A percentile compares a stretch with the other conserved stretches of the same genome.
Evolutionary conservation across 2,888 invertebrate genomes (phyloP).

Genomic region (Nephrotoma flavescens): DNA sequence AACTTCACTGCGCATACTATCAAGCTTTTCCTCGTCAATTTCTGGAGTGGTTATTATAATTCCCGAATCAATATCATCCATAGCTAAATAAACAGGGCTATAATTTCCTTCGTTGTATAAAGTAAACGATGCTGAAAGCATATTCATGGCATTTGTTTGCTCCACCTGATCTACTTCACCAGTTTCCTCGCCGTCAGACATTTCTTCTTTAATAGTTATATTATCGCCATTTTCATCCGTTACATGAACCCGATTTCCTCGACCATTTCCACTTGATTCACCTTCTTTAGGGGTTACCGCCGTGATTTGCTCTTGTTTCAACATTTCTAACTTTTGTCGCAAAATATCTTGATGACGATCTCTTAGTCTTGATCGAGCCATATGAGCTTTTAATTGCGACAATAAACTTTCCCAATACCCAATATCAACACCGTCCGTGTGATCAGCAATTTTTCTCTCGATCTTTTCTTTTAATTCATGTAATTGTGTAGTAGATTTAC

Average conservation of each 20-base stretch:
- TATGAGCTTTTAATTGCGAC: constrained; percentile 90
- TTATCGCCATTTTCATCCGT: constrained; percentile 19
- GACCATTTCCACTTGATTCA: constrained; percentile 28
- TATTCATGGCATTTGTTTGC: constrained; percentile 11
- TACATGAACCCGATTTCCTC: constrained; percentile 14
- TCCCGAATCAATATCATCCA: constrained; percentile 46
- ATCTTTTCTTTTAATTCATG: constrained; percentile 71
- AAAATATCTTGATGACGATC: constrained; percentile 88
- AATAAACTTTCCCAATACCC: constrained; percentile 96
- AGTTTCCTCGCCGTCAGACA: background rate
- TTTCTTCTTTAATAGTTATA: constrained; percentile 5
- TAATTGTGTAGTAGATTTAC: constrained; percentile 80
- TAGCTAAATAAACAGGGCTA: constrained; percentile 55
- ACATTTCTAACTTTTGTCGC: constrained; percentile 69
- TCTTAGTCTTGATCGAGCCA: constrained; percentile 79
- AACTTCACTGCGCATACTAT: constrained; percentile 41
- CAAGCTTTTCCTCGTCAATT: constrained; percentile 60
- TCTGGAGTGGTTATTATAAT: constrained; percentile 60
- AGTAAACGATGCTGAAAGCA: constrained; percentile 36
- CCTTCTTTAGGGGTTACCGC: constrained; percentile 19
- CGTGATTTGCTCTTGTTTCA: constrained; percentile 67
- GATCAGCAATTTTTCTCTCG: constrained; percentile 68
- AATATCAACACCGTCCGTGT: constrained; percentile 83
- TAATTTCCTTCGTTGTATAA: constrained; percentile 73
- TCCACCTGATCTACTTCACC: background rate